Evolutionary conservation across 2,113 vertebrate species (phyloP).

Genomic region (Chaetodon trifascialis): DNA sequence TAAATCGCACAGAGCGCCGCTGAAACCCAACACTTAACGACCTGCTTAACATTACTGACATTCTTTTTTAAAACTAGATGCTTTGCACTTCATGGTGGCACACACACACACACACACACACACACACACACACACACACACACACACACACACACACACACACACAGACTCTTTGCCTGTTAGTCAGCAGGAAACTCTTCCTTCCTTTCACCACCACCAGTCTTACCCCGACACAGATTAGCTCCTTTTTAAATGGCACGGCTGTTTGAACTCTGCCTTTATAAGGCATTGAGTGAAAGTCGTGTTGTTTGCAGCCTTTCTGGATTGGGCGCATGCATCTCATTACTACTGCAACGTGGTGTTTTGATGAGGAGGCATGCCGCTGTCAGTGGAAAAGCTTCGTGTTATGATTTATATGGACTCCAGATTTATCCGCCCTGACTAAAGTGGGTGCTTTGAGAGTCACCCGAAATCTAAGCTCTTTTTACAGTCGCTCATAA

Average conservation of each 20-base stretch:
- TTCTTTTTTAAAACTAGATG: background rate
- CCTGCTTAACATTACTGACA: slow-evolving; percentile 12
- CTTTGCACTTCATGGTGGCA: slow-evolving; percentile 26
- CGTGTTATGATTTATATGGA: slow-evolving; percentile 4
- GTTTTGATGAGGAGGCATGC: slow-evolving; percentile 27
- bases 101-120: slow-evolving; percentile 19
- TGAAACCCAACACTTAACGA: slow-evolving; percentile 1
- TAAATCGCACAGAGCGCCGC: background rate
- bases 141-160: slow-evolving; percentile 15
- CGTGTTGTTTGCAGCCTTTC: slow-evolving; percentile 32
- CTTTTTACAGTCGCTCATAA: slow-evolving; percentile 23
- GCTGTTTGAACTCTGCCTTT: slow-evolving; percentile 51
- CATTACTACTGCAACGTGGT: background rate
- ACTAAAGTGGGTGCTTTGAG: background rate
- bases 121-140: slow-evolving; percentile 11
- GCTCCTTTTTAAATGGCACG: slow-evolving; percentile 39
- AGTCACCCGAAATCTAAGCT: slow-evolving; percentile 1
- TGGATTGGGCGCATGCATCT: background rate
- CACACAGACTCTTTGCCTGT: slow-evolving; percentile 23
- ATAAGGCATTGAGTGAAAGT: slow-evolving; percentile 26
- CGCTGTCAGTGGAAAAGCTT: slow-evolving; percentile 33
- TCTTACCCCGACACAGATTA: slow-evolving; percentile 58
- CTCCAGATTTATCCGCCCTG: background rate
- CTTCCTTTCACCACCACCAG: slow-evolving; percentile 37
- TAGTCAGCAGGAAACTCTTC: slow-evolving; percentile 55